Base-by-base conservation (phyloP, 2,888 invertebrate species). In the Ectropis crepuscularia region DNA sequence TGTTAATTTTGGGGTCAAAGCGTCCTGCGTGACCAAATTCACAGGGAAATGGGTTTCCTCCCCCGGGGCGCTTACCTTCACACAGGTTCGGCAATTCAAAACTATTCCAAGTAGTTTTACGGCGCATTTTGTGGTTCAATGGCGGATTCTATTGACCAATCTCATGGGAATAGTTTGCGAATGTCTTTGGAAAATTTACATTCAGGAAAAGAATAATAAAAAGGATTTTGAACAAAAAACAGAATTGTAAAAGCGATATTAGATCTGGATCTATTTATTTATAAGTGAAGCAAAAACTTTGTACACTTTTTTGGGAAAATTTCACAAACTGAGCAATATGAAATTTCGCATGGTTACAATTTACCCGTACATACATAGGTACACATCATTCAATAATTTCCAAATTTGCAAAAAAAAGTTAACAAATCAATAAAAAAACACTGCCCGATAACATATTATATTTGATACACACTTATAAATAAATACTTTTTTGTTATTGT, bases 1-100 rank as follows among this genome's bases (percentile, higher is more conserved):
- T 80, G 82, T 83, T 87, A 89, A 89, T 88, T 89, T 87, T 75
- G 78, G 82, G 84, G 83, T 85, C 84, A 84, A 81, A 85, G 77
- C 75, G 81, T 81, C 78, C 78, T 88, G 87, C 84, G 83, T 83
- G 83, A 81, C 82, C 78, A 77, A 78, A 85, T 86, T 84, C 84
- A 87, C 79, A 86, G 78, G 82, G 73, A 86, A 90, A 89, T 87
- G 85, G 82, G 81, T 85, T 83, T 81, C 81, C 80, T 76, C 61
- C 61, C 66, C 58, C 45, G 41, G 54, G 65, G 46, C 51, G 60
- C 61, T 60, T 71, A 76, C 62, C 59, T 61, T 41, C 57, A 77
- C 57, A 62, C 47, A 62, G 38, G 49, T 60, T 38, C 47, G 47
- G 8, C 41, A 69, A 39, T 50, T 51, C 41, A 42, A 51, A 51